These are phyloP conservation scores for Pseudonaja textilis DNA, from an alignment of 2,113 vertebrate genomes.

Conservation along the genomic window DNA sequence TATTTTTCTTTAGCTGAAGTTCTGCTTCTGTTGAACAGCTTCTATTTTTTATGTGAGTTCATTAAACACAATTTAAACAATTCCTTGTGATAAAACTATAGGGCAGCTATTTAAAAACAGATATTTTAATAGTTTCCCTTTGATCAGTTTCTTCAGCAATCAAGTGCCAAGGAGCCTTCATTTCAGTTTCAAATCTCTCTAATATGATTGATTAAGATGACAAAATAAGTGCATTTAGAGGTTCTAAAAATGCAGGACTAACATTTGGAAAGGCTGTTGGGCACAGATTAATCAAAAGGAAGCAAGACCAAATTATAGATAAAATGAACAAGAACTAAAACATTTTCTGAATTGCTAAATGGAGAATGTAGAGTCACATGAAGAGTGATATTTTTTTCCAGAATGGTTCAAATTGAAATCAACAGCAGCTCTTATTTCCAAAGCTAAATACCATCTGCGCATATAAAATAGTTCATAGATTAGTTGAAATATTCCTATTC, in stretches of 20 bases:
- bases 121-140: neutral
- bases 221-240: neutral
- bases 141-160: neutral
- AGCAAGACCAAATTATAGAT: slow-evolving; percentile 61
- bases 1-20: neutral
- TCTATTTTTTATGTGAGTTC: neutral
- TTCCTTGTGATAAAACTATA: neutral
- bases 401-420: slow-evolving; percentile 69
- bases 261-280: slow-evolving; percentile 52
- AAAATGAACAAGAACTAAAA: slow-evolving; percentile 64
- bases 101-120: neutral
- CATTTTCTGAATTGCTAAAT: slow-evolving; percentile 68
- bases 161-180: neutral
- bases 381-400: slow-evolving; percentile 69
- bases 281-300: slow-evolving; percentile 55
- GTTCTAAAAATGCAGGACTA: neutral
- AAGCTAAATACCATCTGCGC: slow-evolving; percentile 73
- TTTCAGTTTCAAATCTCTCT: neutral
- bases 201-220: neutral
- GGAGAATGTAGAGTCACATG: slow-evolving; percentile 68
- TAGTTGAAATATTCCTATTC: no score
- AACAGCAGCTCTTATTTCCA: slow-evolving; percentile 68
- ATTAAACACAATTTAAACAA: neutral
- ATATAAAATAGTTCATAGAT: no score
- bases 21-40: neutral